Evolutionary conservation across 2,113 vertebrate genomes (phyloP), one percentile per base, ranked within the genome.

Genomic region (Poeciliopsis prolifica): DNA sequence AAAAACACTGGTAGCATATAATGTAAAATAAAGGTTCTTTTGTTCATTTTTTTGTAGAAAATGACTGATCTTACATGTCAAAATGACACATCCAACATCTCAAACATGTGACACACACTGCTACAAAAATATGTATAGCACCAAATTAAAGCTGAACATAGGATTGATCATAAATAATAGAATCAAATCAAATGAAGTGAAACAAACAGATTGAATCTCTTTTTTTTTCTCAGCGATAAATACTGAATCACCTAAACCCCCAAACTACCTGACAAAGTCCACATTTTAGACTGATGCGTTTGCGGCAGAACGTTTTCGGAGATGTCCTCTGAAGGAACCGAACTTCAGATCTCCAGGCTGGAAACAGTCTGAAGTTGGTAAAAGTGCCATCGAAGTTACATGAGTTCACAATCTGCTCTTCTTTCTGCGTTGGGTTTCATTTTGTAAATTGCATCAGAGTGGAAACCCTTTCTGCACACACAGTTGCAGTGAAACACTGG

Each of bases 111-210:
- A 75, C 65, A 80, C 14, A 69, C 60, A 87, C 75, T 79, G 81
- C 85, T 89, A 91, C 78, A 88, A 87, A 80, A 80, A 26, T 72
- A 71, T 83, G 44, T 24, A 83, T 84, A 87, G 87, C 87, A 92
- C 86, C 87, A 73, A 89, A 75, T 70, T 15, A 1, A 82, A 79
- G 29, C 61, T 19, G 51, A 75, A 44, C 3, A 61, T 54, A 65
- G 71, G 65, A 75, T 37, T 60, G 22, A 69, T 76, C 28, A 29
- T 68, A 75, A 68, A 77, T 33, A n/a, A 22, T 37, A 22, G 19
- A 31, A 63, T 22, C 15, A 30, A 30, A 62, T 77, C 68, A 30
- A 28, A 58, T 19, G 65, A 61, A 77, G 71, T 5, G 24, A 75
- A 83, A 85, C 65, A 72, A 37, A 65, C 31, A 68, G 60, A 81